Percentiles rank a stretch among this genome's conserved stretches.
Evolutionary conservation across 2,797 vertebrate genomes (phyloP).

Genomic region (Halcyon leucocephala): DNA sequence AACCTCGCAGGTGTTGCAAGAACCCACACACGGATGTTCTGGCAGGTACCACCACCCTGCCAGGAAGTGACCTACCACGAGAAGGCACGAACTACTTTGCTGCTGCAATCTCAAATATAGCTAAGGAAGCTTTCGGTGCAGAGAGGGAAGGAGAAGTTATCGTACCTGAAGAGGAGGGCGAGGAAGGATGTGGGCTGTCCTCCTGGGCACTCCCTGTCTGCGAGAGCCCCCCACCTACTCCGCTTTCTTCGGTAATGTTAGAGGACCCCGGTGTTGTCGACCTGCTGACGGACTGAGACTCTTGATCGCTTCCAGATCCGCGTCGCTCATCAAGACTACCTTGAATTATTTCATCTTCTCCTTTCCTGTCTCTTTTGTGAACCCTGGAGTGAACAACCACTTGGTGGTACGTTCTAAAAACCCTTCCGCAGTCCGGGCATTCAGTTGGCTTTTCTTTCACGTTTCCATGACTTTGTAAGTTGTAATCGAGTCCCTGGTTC

Average conservation of each 20-base stretch:
- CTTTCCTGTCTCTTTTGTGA: constrained; percentile 92
- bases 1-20: not conserved
- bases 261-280: constrained; percentile 97
- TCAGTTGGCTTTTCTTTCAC: constrained; percentile 96
- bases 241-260: constrained; percentile 97
- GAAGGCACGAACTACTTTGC: not conserved
- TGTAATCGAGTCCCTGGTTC: constrained; percentile 89
- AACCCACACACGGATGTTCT: constrained; percentile 50
- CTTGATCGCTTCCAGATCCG: constrained; percentile 96
- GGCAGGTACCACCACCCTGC: not conserved
- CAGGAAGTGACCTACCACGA: constrained; percentile 7
- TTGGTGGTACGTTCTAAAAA: constrained; percentile 98
- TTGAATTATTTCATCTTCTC: constrained; percentile 88
- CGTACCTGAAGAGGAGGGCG: constrained; percentile 96
- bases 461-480: constrained; percentile 82
- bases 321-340: constrained; percentile 90
- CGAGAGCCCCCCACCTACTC: constrained; percentile 92
- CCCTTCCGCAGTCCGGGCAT: constrained; percentile 94
- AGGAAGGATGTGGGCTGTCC: constrained; percentile 97
- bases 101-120: not conserved
- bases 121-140: not conserved
- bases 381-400: constrained; percentile 97
- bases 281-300: constrained; percentile 98
- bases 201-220: constrained; percentile 97
- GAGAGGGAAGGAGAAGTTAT: constrained; percentile 13